A percentile compares a stretch with the other conserved stretches of the same genome.
These are phyloP conservation scores for Glaucopsyche alexis DNA, from an alignment of 2,888 invertebrate species.

Conservation along the genomic window DNA sequence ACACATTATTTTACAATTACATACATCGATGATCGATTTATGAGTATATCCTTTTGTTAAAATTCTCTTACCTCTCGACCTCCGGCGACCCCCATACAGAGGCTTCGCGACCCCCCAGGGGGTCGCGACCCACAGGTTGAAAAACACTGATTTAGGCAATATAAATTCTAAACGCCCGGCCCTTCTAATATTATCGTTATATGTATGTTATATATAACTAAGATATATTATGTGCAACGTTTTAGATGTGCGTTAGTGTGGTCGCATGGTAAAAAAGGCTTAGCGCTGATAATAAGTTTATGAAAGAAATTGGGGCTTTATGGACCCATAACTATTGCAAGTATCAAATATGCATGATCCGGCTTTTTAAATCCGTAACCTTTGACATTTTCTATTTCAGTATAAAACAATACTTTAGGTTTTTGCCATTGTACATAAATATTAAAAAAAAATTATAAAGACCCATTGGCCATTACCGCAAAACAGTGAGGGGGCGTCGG, in stretches of 20 bases:
- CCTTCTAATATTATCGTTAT: too few species aligned
- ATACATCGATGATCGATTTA: too few species aligned
- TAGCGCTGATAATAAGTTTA: not conserved
- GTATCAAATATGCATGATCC: not conserved
- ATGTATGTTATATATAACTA: too few species aligned
- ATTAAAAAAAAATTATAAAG: not conserved
- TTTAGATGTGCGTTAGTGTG: not conserved
- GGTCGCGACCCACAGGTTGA: too few species aligned
- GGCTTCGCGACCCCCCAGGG: too few species aligned
- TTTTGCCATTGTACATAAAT: not conserved
- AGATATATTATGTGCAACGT: too few species aligned
- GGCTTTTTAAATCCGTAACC: not conserved
- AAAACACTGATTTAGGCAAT: too few species aligned
- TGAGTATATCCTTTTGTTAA: too few species aligned
- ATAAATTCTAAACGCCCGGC: too few species aligned
- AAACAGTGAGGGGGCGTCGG: conserved; percentile 62
- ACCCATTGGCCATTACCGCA: conserved; percentile 47
- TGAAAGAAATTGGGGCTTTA: not conserved
- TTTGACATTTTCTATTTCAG: not conserved
- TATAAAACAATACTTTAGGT: conserved; percentile 1
- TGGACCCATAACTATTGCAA: not conserved
- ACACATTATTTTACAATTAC: too few species aligned
- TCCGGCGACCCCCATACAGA: too few species aligned
- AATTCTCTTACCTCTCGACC: too few species aligned
- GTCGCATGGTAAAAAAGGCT: not conserved